Evolutionary conservation across 1,140 invertebrate genomes (phyloP).

Genomic region (Platorchestia sp.): DNA sequence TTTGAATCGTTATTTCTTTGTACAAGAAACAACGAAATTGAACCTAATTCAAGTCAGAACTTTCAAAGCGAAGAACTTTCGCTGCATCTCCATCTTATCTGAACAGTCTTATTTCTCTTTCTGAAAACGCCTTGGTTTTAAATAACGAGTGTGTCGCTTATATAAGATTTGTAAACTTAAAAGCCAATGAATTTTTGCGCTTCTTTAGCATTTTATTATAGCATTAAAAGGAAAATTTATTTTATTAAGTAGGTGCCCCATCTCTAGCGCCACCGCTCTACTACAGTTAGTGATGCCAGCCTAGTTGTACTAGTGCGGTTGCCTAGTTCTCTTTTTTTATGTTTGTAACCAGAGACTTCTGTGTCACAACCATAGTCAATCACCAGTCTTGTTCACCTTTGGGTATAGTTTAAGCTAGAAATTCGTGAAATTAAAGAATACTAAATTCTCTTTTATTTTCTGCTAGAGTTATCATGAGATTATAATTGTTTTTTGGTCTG

Average conservation of each 20-base stretch:
- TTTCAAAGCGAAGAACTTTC: too few species aligned
- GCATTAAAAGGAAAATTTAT: conserved; percentile 7
- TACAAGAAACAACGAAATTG: background rate
- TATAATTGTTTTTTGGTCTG: background rate
- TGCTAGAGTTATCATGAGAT: background rate
- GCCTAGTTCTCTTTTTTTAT: background rate
- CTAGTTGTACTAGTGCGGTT: background rate
- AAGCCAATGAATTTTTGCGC: background rate
- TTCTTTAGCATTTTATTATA: background rate
- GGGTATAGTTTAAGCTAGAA: background rate
- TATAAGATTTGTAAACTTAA: conserved; percentile 21
- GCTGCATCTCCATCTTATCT: background rate
- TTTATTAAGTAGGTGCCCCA: background rate
- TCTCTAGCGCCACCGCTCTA: background rate
- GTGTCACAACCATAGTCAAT: background rate
- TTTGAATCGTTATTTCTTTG: background rate
- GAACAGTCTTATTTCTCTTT: background rate
- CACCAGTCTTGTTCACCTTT: background rate
- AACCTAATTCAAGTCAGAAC: background rate
- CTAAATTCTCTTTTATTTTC: background rate
- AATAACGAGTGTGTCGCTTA: conserved; percentile 16
- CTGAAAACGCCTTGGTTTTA: background rate
- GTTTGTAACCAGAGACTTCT: background rate
- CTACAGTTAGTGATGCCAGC: conserved; percentile 45
- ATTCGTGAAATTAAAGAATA: background rate